A percentile compares a stretch with the other conserved stretches of the same genome.
Conservation (phyloP, 2,888 invertebrate genomes). For the Pinctada fucata region DNA sequence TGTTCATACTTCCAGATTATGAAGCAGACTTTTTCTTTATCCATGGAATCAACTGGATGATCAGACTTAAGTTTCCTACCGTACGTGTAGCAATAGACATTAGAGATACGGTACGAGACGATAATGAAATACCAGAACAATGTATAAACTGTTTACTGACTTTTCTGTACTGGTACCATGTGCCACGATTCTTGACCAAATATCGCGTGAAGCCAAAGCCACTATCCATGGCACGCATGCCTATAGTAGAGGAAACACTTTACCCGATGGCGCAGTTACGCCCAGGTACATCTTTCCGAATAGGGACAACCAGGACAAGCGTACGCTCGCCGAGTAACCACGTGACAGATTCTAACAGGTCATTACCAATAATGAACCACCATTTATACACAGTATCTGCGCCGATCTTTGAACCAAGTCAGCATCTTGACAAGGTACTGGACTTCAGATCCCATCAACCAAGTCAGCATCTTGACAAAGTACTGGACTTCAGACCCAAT, state of each 20-base stretch:
- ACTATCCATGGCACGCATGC: constrained; percentile 42
- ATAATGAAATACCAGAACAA: constrained; percentile 59
- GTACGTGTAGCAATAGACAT: constrained; percentile 55
- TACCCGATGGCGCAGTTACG: constrained; percentile 13
- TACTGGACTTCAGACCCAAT: too few relatives aligned
- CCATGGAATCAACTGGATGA: constrained; percentile 55
- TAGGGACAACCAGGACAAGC: neutral
- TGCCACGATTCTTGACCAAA: constrained; percentile 44
- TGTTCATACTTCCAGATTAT: constrained; percentile 56
- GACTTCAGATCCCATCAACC: too few relatives aligned
- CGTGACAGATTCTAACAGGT: too few relatives aligned
- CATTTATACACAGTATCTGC: too few relatives aligned
- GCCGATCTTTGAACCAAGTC: too few relatives aligned
- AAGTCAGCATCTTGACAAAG: too few relatives aligned
- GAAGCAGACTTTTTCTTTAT: constrained; percentile 57
- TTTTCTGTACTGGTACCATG: constrained; percentile 66
- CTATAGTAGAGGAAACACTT: constrained; percentile 44
- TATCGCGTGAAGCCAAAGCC: constrained; percentile 31
- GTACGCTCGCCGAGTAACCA: neutral
- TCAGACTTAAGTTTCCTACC: constrained; percentile 57
- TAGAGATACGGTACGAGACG: constrained; percentile 59
- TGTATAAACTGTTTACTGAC: constrained; percentile 64
- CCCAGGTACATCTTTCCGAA: constrained; percentile 4
- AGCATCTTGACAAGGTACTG: too few relatives aligned
- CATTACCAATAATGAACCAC: too few relatives aligned